Evolutionary conservation across 2,797 vertebrate species (phyloP), one percentile per base, ranked within the genome.

Genomic region (Bradypus variegatus): DNA sequence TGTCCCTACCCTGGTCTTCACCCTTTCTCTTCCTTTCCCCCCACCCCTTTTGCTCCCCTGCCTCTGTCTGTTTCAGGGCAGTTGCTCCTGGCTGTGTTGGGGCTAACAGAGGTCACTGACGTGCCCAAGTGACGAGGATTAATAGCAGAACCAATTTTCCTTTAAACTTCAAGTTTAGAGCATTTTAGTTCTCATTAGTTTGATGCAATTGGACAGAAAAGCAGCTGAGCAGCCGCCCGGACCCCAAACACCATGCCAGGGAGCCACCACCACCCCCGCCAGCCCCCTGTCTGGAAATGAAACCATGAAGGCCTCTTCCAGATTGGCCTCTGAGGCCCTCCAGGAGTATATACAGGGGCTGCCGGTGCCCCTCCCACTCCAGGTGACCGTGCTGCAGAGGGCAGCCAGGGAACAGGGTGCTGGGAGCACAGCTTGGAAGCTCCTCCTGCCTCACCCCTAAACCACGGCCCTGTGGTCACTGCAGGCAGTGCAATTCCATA

Each of bases 141-240:
- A 69, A 88, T 64, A 93, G 69, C 6, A 11, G 72, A 73, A 60
- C 33, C 60, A 41, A 79, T 58, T 64, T 90, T 93, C 76, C 88
- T 79, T 70, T 45, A 45, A 45, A 45, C 70, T 88, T 80, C n/a
- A 27, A 8, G 91, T 86, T 92, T 78, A 93, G 77, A 88, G 89
- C 45, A 41, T 92, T 84, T 80, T 21, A 75, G 73, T 53, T 86
- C 16, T 13, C 23, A 5, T 67, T 6, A 2, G 70, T 85, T 93
- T 67, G 83, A 76, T 0, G 25, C 60, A 50, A 48, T n/a, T 77
- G 62, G 80, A 79, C 70, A 88, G 70, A 87, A 62, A 65, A 83
- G 70, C 70, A 77, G 72, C 31, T 5, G 48, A 58, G 64, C 2
- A 1, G 62, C 12, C 55, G 31, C 21, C 21, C 0, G 0, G 78